Percentiles rank a stretch among this genome's conserved stretches.
Evolutionary conservation across 2,888 invertebrate genomes (phyloP).

Genomic region (Spisula solida): DNA sequence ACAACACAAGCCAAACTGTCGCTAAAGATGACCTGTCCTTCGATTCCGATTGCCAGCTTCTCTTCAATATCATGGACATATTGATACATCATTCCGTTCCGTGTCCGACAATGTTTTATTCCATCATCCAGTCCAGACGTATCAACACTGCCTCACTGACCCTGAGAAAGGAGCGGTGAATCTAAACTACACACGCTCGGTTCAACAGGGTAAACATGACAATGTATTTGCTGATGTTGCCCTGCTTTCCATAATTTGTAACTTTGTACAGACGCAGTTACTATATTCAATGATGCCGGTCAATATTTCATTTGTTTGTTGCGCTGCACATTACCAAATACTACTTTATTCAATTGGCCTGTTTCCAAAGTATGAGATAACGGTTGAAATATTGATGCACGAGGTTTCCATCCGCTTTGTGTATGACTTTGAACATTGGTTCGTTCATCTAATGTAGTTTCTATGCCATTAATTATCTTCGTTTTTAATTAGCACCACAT

Average conservation of each 20-base stretch:
- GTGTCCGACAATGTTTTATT: neutral
- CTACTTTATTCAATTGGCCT: neutral
- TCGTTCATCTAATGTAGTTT: neutral
- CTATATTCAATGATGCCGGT: neutral
- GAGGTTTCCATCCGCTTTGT: slow-evolving; percentile 6
- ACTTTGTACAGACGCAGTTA: neutral
- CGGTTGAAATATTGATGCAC: neutral
- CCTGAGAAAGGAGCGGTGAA: slow-evolving; percentile 85
- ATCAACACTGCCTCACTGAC: slow-evolving; percentile 77
- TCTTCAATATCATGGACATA: neutral
- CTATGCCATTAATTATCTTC: neutral
- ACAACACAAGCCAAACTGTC: neutral
- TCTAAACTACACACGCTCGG: slow-evolving; percentile 83
- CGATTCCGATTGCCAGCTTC: neutral
- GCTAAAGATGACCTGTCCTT: neutral
- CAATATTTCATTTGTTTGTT: neutral
- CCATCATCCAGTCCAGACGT: slow-evolving; percentile 13
- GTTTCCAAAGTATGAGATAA: neutral
- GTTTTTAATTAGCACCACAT: neutral
- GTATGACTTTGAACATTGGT: neutral
- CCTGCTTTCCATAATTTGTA: neutral
- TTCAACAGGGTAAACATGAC: slow-evolving; percentile 86
- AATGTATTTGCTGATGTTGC: slow-evolving; percentile 34
- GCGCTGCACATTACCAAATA: neutral
- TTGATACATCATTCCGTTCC: neutral